Evolutionary conservation across 2,797 vertebrate genomes (phyloP).

Genomic region (Todus mexicanus): DNA sequence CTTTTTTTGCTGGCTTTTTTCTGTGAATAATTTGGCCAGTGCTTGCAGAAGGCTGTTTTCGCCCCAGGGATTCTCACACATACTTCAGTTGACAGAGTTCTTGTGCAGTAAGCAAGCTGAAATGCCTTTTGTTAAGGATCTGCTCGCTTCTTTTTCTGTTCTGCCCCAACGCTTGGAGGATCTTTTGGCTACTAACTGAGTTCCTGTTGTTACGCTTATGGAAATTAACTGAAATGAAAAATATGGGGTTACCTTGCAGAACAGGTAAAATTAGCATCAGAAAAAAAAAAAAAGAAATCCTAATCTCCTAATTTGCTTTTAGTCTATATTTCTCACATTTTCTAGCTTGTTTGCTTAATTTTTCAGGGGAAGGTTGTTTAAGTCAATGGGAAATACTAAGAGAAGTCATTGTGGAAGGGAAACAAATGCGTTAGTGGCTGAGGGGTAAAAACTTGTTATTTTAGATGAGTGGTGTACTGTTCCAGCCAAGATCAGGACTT

Average conservation of each 20-base stretch:
- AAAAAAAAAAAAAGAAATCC: not conserved
- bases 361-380: not conserved
- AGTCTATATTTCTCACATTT: not conserved
- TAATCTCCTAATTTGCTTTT: not conserved
- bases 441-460: not conserved
- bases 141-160: conserved; percentile 51
- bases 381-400: not conserved
- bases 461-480: not conserved
- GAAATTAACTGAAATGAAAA: conserved; percentile 61
- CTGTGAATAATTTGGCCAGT: conserved; percentile 78
- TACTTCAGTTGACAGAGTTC: conserved; percentile 80
- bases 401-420: not conserved
- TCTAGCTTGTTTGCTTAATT: conserved; percentile 6
- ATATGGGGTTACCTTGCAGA: conserved; percentile 48
- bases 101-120: conserved; percentile 68
- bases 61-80: conserved; percentile 74
- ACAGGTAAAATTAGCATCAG: conserved; percentile 56
- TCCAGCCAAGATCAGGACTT: not conserved
- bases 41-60: conserved; percentile 75
- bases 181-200: conserved; percentile 17
- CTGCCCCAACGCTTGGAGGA: conserved; percentile 27
- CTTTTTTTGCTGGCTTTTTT: not conserved
- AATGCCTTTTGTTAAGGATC: conserved; percentile 72
- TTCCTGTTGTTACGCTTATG: conserved; percentile 19
- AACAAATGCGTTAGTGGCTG: not conserved